Evolutionary conservation across 2,888 invertebrate species (phyloP).

Genomic region (Anarsia innoxiella): DNA sequence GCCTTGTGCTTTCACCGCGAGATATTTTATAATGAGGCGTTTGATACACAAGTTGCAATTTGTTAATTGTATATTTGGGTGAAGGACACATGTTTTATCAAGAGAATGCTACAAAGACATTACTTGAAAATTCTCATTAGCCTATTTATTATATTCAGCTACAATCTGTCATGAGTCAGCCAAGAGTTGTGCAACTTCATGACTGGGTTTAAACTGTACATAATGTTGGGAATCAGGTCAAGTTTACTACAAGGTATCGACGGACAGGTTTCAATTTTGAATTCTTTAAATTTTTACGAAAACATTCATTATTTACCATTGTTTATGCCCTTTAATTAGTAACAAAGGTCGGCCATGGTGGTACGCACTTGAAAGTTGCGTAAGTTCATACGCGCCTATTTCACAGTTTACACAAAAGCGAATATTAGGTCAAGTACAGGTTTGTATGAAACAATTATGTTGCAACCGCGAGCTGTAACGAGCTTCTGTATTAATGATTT

Average conservation of each 20-base stretch:
- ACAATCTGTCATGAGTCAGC: conserved; percentile 34
- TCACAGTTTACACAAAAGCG: conserved; percentile 17
- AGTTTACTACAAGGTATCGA: conserved; percentile 35
- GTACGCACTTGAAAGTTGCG: conserved; percentile 11
- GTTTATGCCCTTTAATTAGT: conserved; percentile 7
- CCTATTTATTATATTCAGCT: conserved; percentile 32
- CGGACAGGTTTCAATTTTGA: no score
- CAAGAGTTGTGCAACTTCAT: conserved; percentile 52
- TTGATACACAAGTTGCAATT: background rate
- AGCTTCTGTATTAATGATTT: no score
- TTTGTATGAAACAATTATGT: conserved; percentile 16
- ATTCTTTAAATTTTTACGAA: no score
- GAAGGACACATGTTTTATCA: background rate
- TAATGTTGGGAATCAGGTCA: conserved; percentile 58
- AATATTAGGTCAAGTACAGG: conserved; percentile 27
- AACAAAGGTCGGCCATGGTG: conserved; percentile 1
- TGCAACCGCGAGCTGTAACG: conserved; percentile 1
- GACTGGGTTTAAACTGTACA: conserved; percentile 44
- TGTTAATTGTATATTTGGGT: background rate
- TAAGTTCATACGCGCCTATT: conserved; percentile 11
- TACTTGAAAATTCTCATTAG: conserved; percentile 34
- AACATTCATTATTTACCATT: background rate
- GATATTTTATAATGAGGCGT: background rate
- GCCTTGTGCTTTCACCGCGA: background rate
- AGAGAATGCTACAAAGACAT: conserved; percentile 5